Percentiles rank a stretch among this genome's conserved stretches.
Conservation (phyloP, 2,888 invertebrate genomes). For the Ophraella communa region DNA sequence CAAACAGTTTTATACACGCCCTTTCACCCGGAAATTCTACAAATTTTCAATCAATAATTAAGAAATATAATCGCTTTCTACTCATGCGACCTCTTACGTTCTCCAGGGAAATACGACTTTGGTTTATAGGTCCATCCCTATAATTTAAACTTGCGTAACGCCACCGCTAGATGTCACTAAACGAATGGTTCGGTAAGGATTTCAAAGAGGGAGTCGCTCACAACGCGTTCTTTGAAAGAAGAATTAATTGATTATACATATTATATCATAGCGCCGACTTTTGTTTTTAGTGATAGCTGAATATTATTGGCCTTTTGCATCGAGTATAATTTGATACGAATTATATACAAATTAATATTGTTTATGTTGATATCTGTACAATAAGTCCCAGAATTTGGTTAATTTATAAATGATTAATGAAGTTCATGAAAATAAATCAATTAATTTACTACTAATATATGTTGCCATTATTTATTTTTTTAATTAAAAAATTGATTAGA, state of each 20-base stretch:
- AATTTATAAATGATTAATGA: no score
- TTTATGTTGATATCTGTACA: no score
- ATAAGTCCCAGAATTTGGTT: no score
- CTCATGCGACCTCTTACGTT: background rate
- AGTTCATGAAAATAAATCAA: no score
- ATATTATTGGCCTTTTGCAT: background rate
- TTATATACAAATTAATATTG: no score
- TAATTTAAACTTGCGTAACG: background rate
- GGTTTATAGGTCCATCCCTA: background rate
- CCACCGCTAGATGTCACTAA: background rate
- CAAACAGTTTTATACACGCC: background rate
- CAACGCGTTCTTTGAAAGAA: background rate
- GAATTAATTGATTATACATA: background rate
- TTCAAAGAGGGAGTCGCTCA: background rate
- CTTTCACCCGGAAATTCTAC: background rate
- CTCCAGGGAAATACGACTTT: background rate
- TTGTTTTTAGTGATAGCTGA: background rate
- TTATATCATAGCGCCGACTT: no score
- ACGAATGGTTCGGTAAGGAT: background rate
- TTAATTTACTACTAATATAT: no score
- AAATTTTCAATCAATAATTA: constrained; percentile 5
- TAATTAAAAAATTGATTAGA: no score
- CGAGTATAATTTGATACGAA: no score
- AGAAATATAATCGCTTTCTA: background rate
- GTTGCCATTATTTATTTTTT: no score